A percentile compares a stretch with the other conserved stretches of the same genome.
phyloP scores from a whole-genome alignment of 2,113 vertebrate species.

The Ochotona princeps region DNA sequence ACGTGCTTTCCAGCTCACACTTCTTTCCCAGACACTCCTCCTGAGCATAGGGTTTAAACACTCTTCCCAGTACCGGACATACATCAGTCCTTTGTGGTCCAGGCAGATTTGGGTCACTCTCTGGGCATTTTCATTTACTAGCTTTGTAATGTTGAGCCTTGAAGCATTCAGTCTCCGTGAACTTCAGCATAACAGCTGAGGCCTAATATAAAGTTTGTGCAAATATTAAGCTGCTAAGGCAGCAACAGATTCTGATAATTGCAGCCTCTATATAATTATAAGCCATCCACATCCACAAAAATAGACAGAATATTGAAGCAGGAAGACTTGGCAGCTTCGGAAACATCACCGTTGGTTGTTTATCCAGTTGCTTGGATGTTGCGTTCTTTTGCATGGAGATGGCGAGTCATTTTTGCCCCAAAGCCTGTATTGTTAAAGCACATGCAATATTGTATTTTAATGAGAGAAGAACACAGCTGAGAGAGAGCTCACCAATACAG shows the following conservation, averaged over 20 bases:
- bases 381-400: background rate
- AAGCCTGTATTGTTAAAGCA: background rate
- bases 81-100: background rate
- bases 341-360: background rate
- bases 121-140: background rate
- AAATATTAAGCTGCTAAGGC: constrained; percentile 32
- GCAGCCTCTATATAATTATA: background rate
- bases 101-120: background rate
- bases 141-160: background rate
- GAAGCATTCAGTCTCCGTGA: background rate
- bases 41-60: background rate
- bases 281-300: background rate
- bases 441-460: background rate
- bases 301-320: background rate
- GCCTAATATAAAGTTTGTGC: background rate
- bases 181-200: constrained; percentile 10
- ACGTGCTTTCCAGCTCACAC: background rate
- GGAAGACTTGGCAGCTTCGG: background rate
- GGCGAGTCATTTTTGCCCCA: background rate
- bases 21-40: background rate
- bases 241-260: constrained; percentile 26
- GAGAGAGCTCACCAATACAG: background rate
- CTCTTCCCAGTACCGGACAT: background rate
- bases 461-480: background rate
- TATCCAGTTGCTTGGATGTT: constrained; percentile 18